phyloP scores from a whole-genome alignment of 2,888 invertebrate genomes.

The Morpho helenor region DNA sequence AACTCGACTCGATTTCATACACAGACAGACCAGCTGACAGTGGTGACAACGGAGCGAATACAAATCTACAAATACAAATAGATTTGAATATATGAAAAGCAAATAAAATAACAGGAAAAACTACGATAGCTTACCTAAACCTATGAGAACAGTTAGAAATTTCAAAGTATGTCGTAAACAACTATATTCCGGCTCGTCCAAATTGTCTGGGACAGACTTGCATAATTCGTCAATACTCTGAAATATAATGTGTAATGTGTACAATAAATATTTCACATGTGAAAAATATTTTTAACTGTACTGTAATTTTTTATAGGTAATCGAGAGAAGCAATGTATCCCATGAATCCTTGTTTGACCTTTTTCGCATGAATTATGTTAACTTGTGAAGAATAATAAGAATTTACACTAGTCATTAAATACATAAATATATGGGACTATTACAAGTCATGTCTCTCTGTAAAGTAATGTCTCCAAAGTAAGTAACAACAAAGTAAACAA shows the following conservation, averaged over 20 bases:
- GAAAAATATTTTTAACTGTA: conserved; percentile 8
- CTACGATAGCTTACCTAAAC: conserved; percentile 44
- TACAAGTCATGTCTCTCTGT: no score
- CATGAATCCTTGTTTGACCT: no score
- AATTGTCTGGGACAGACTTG: conserved; percentile 42
- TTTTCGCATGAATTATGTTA: no score
- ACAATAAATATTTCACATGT: no score
- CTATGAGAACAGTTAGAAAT: conserved; percentile 57
- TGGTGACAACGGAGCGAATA: conserved; percentile 59
- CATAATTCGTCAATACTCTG: conserved; percentile 54
- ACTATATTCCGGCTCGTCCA: conserved; percentile 49
- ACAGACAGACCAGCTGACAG: conserved; percentile 49
- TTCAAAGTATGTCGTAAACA: conserved; percentile 59
- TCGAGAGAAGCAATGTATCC: not conserved
- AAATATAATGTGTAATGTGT: no score
- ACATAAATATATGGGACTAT: no score
- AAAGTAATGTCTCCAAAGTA: no score
- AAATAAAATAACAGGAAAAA: not conserved
- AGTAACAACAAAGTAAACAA: no score
- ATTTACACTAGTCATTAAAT: no score
- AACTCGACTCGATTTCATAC: conserved; percentile 55
- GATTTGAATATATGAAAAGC: not conserved
- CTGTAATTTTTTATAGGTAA: no score
- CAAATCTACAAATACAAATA: conserved; percentile 48
- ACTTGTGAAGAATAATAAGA: no score